phyloP scores from a whole-genome alignment of 2,113 vertebrate genomes.

The Rhipidura dahli region DNA sequence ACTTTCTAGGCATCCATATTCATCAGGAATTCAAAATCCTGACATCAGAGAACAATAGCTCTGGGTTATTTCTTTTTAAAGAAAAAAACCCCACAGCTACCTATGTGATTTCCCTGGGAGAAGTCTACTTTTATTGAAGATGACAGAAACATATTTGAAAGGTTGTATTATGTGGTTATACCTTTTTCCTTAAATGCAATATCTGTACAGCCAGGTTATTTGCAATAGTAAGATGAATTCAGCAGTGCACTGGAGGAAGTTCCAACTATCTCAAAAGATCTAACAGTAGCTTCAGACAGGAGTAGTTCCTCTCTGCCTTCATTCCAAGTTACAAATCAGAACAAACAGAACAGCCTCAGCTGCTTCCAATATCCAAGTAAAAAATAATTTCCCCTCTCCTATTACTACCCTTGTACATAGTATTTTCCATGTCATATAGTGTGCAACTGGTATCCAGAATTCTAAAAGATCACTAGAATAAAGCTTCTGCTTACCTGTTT shows the following conservation, averaged over 20 bases:
- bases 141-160: neutral
- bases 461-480: neutral
- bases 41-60: constrained; percentile 12
- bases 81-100: neutral
- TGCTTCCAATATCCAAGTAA: neutral
- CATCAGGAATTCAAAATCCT: constrained; percentile 32
- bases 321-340: neutral
- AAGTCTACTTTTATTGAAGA: neutral
- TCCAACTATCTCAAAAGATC: neutral
- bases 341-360: neutral
- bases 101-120: neutral
- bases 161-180: neutral
- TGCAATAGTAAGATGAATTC: neutral
- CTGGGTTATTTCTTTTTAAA: constrained; percentile 29
- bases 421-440: neutral
- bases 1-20: constrained; percentile 46
- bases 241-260: neutral
- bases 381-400: neutral
- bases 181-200: neutral
- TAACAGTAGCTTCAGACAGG: neutral
- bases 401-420: neutral
- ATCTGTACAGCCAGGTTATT: neutral
- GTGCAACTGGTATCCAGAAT: neutral
- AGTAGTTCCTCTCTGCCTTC: neutral
- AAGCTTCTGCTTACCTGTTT: constrained; percentile 84